phyloP scores from a whole-genome alignment of 2,797 vertebrate species.

The Aphelocoma californica region DNA sequence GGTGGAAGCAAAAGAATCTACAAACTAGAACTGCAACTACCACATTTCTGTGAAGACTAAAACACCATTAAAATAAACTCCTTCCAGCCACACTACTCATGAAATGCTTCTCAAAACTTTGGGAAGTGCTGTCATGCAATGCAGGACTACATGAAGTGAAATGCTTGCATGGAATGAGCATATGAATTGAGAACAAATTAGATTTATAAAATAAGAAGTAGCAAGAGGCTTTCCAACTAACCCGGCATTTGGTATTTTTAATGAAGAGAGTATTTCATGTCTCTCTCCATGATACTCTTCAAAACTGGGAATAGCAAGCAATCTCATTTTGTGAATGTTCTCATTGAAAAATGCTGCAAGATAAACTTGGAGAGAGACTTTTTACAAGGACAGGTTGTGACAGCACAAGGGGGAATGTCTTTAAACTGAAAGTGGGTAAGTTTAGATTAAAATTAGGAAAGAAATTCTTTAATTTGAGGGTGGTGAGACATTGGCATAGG shows the following conservation, averaged over 20 bases:
- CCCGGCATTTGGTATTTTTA: background rate
- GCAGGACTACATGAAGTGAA: background rate
- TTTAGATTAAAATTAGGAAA: background rate
- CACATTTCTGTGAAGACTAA: background rate
- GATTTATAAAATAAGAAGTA: constrained; percentile 3
- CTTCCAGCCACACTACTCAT: background rate
- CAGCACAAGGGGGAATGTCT: background rate
- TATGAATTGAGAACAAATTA: background rate
- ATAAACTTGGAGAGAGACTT: background rate
- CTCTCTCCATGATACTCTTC: background rate
- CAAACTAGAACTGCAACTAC: background rate
- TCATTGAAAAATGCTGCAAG: background rate
- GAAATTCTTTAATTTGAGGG: background rate
- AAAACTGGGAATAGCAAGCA: background rate
- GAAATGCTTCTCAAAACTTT: background rate
- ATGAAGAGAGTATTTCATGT: background rate
- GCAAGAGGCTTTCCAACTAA: background rate
- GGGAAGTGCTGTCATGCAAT: background rate
- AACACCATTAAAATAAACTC: background rate
- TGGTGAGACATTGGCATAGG: background rate
- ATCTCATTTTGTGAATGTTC: background rate
- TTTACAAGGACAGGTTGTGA: background rate
- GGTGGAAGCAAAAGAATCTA: background rate
- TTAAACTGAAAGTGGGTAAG: background rate
- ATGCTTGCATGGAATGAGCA: background rate